Conservation (phyloP, 2,113 vertebrate genomes). For the Gavia stellata region DNA sequence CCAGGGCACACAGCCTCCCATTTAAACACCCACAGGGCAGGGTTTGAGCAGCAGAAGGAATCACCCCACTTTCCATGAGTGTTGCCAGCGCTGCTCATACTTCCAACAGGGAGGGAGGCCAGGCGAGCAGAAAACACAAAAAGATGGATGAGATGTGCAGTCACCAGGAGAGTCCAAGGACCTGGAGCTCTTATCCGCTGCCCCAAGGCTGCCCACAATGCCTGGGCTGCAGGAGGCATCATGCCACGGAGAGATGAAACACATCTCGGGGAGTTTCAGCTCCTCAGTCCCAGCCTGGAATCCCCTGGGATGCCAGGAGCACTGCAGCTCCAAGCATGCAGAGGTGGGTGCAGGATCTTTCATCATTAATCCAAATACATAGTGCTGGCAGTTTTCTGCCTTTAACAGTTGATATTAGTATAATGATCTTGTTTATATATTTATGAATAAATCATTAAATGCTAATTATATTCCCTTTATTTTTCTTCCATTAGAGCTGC, state of each 20-base stretch:
- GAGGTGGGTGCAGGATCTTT: neutral
- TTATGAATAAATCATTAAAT: slow-evolving; percentile 46
- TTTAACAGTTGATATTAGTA: neutral
- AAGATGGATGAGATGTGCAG: neutral
- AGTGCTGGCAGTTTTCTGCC: neutral
- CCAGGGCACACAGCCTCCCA: neutral
- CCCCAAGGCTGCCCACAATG: accelerated
- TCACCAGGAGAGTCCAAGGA: neutral
- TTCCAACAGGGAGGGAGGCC: neutral
- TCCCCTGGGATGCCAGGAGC: neutral
- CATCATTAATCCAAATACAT: neutral
- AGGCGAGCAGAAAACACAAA: neutral
- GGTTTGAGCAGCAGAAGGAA: neutral
- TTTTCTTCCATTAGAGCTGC: neutral
- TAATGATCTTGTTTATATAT: neutral
- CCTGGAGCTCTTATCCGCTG: neutral
- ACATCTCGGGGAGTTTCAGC: neutral
- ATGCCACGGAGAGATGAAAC: accelerated
- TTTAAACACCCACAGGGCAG: neutral
- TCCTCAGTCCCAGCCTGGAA: accelerated
- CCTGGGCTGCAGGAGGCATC: neutral
- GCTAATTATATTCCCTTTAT: neutral
- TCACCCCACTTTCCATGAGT: neutral
- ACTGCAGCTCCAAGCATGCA: neutral
- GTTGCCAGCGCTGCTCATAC: neutral